These are phyloP conservation scores for Cyanoliseus patagonus DNA, from an alignment of 2,113 vertebrate species.

Conservation along the genomic window DNA sequence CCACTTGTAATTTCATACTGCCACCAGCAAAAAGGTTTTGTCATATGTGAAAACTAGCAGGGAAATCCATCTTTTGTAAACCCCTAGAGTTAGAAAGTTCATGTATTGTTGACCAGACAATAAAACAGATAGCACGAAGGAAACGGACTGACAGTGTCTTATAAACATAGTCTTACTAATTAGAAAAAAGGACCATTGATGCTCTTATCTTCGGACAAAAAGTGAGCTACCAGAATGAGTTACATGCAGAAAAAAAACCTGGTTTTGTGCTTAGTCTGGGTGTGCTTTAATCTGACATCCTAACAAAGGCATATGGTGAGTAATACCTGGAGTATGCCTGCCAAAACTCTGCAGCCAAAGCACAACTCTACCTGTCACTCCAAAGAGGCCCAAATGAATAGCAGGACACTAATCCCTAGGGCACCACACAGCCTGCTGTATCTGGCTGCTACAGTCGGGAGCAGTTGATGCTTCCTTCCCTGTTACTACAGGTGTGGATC, in stretches of 20 bases:
- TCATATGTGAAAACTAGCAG: not conserved
- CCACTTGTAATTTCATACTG: not conserved
- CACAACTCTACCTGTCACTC: constrained; percentile 28
- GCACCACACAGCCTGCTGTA: constrained; percentile 8
- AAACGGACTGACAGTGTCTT: not conserved
- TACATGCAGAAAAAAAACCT: not conserved
- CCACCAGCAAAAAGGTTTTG: not conserved
- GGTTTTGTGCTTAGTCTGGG: not conserved
- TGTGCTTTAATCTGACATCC: constrained; percentile 41
- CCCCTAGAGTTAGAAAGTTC: constrained; percentile 29
- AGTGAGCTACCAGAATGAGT: not conserved
- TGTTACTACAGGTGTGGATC: not conserved
- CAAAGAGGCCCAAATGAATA: constrained; percentile 36
- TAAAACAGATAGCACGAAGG: not conserved
- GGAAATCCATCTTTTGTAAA: constrained; percentile 51
- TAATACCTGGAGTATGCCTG: constrained; percentile 40
- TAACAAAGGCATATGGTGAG: constrained; percentile 47
- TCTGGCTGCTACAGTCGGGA: not conserved
- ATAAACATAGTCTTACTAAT: not conserved
- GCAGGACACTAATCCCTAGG: constrained; percentile 43
- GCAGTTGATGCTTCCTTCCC: constrained; percentile 23
- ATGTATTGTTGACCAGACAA: constrained; percentile 45
- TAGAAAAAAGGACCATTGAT: not conserved
- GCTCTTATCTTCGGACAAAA: constrained; percentile 47
- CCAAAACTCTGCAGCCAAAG: constrained; percentile 11